Percentiles rank a stretch among this genome's conserved stretches.
phyloP scores from a whole-genome alignment of 2,113 vertebrate species.

The Pedetes capensis region DNA sequence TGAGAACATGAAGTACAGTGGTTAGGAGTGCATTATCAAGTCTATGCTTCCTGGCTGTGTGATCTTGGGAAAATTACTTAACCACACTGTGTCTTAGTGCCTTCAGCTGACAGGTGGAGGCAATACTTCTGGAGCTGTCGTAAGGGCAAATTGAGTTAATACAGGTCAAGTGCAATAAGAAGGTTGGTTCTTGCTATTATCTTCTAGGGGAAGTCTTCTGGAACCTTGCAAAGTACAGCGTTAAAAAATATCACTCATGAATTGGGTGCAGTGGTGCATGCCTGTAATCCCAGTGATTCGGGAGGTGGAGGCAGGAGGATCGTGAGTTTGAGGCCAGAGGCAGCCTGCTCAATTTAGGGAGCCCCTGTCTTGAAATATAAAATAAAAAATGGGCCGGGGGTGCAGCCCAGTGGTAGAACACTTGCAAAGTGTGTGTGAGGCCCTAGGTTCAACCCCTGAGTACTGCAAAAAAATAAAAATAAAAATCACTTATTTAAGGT shows the following conservation, averaged over 20 bases:
- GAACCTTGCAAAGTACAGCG: neutral
- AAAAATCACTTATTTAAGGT: neutral
- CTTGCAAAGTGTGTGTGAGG: neutral
- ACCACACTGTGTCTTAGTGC: neutral
- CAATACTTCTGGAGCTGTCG: neutral
- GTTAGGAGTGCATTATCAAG: neutral
- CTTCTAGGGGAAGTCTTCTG: neutral
- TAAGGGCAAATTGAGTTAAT: neutral
- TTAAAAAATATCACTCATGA: neutral
- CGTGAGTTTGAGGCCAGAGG: too few species aligned
- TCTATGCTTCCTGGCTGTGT: conserved; percentile 13
- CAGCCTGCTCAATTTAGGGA: too few species aligned
- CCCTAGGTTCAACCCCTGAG: neutral
- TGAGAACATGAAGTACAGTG: neutral
- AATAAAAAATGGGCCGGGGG: too few species aligned
- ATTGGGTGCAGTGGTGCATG: too few species aligned
- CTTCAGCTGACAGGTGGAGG: neutral
- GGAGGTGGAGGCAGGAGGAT: too few species aligned
- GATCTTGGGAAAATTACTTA: neutral
- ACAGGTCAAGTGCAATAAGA: neutral
- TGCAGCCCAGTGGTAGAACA: too few species aligned
- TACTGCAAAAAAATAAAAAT: neutral
- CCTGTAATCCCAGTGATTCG: too few species aligned
- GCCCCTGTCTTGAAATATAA: too few species aligned
- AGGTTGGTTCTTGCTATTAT: neutral